Base-by-base conservation (phyloP, 2,797 vertebrate species). In the Clamator glandarius region DNA sequence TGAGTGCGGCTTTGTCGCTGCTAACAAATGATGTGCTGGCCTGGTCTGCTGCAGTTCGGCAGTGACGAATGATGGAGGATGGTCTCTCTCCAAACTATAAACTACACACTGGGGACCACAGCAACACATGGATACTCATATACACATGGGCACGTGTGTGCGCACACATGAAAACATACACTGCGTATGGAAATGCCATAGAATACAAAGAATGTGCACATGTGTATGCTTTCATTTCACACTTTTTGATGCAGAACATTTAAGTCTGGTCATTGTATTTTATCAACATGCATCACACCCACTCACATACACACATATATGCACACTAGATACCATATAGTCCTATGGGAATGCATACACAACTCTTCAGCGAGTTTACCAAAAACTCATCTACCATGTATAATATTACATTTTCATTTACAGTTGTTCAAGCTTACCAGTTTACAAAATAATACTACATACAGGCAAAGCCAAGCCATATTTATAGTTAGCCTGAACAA, bases 21-120 rank as follows among this genome's bases (percentile, higher is more conserved):
- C 93, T 98, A 98, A 98, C 97, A 98, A 98, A 98, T 98, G 98
- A 98, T 97, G 97, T 98, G 98, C 98, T 97, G 97, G 97, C 95
- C 97, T 95, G 95, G 91, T 66, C 97, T 97, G 96, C 97, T 95
- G 95, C 94, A 97, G 98, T 97, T 87, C 97, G 76, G 97, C 97
- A 97, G 94, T 98, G 97, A 98, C 95, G 80, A 96, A 98, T 98
- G 97, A 97, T 76, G 87, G 96, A 97, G 95, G 97, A 97, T 97
- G 97, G 98, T 98, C 97, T 97, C 96, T 96, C 92, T 97, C 95
- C 97, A 96, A 98, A 98, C 93, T 96, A 89, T 83, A 90, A 98
- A 97, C 95, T 96, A 89, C 67, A 89, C 94, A 8, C 95, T 66
- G 70, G 96, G 94, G 97, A 97, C 76, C 83, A 39, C 51, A 50